Evolutionary conservation across 1,140 invertebrate genomes (phyloP).

Genomic region (Listronotus bonariensis): DNA sequence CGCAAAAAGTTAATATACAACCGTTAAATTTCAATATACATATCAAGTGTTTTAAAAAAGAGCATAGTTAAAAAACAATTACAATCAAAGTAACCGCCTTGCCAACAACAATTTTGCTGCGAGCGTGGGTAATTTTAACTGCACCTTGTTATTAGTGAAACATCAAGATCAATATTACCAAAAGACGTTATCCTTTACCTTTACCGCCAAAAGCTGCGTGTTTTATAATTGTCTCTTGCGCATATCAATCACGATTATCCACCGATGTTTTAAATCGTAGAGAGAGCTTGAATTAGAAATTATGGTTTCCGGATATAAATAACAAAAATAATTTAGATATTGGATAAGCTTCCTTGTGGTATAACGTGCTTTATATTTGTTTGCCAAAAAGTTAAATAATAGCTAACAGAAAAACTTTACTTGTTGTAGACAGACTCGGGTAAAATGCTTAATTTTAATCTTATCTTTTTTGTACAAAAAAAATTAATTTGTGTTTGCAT

Average conservation of each 20-base stretch:
- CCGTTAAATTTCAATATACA: too few species aligned
- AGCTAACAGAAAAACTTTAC: too few species aligned
- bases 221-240: slow-evolving; percentile 13
- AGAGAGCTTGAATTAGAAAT: neutral
- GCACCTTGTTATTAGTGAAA: slow-evolving; percentile 8
- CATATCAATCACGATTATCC: slow-evolving; percentile 7
- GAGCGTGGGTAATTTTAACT: slow-evolving; percentile 1
- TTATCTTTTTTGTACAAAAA: too few species aligned
- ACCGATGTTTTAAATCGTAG: slow-evolving; percentile 3
- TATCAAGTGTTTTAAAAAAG: neutral
- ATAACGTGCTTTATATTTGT: too few species aligned
- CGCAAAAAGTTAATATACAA: too few species aligned
- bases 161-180: slow-evolving; percentile 9
- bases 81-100: neutral
- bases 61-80: slow-evolving; percentile 6
- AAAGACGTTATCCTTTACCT: slow-evolving; percentile 11
- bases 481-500: too few species aligned
- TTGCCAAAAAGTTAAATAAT: too few species aligned
- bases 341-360: too few species aligned
- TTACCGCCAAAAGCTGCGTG: slow-evolving; percentile 9
- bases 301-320: too few species aligned
- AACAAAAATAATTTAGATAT: too few species aligned
- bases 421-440: too few species aligned
- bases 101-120: neutral
- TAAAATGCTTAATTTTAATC: too few species aligned